Percentiles rank a stretch among this genome's conserved stretches.
These are phyloP conservation scores for Anticlea derivata DNA, from an alignment of 2,888 invertebrate genomes.

Conservation along the genomic window DNA sequence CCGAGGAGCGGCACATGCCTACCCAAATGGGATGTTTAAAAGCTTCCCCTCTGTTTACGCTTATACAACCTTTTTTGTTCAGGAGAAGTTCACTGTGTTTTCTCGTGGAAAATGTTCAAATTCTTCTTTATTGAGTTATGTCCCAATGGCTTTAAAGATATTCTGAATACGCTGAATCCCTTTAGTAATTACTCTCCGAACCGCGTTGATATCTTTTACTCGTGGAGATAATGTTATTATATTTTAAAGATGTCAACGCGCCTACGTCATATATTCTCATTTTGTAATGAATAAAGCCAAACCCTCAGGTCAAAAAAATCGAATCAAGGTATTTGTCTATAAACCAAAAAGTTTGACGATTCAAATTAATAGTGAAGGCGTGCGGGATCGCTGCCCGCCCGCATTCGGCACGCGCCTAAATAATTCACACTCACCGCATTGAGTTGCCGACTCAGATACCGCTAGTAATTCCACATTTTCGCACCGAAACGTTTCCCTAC, in stretches of 20 bases:
- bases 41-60: conserved; percentile 25
- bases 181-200: background rate
- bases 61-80: conserved; percentile 19
- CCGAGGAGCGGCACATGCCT: conserved; percentile 30
- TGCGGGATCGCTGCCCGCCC: conserved; percentile 43
- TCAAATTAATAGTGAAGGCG: conserved; percentile 46
- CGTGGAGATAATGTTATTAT: background rate
- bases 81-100: conserved; percentile 1
- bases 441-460: conserved; percentile 62
- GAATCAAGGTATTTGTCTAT: conserved; percentile 50
- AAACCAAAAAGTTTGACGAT: conserved; percentile 59
- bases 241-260: background rate
- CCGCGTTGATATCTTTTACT: conserved; percentile 17
- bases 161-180: background rate
- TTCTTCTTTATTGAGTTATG: conserved; percentile 9
- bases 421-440: conserved; percentile 67
- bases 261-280: background rate
- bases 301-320: conserved; percentile 46
- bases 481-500: conserved; percentile 60
- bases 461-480: conserved; percentile 73
- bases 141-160: background rate
- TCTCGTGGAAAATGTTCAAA: conserved; percentile 6
- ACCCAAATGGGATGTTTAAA: conserved; percentile 34
- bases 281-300: conserved; percentile 10
- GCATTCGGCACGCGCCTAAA: conserved; percentile 64